Percentiles rank a stretch among this genome's conserved stretches.
Evolutionary conservation across 2,113 vertebrate species (phyloP).

Genomic region (Polyodon spathula): DNA sequence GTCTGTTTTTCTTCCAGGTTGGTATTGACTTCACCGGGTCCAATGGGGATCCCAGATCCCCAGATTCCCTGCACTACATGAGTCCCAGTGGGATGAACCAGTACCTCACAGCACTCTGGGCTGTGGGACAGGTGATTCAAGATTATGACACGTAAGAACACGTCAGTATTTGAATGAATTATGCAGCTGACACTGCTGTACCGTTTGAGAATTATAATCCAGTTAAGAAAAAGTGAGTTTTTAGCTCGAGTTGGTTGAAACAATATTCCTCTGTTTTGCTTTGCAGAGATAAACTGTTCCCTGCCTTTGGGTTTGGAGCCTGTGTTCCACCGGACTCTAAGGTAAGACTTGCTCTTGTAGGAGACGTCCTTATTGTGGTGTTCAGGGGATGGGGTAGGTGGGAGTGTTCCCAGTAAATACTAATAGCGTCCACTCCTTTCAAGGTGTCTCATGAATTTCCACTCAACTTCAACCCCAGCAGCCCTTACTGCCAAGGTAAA

Average conservation of each 20-base stretch:
- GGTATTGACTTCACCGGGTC: slow-evolving; percentile 91
- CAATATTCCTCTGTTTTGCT: slow-evolving; percentile 13
- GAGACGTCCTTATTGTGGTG: neutral
- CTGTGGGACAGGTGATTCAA: slow-evolving; percentile 80
- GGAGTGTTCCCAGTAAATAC: slow-evolving; percentile 18
- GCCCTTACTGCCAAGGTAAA: slow-evolving; percentile 78
- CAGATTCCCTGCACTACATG: slow-evolving; percentile 81
- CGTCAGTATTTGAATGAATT: neutral
- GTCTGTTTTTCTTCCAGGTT: slow-evolving; percentile 54
- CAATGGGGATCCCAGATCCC: slow-evolving; percentile 79
- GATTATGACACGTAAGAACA: slow-evolving; percentile 77
- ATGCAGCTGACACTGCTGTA: too few species aligned
- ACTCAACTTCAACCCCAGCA: slow-evolving; percentile 82
- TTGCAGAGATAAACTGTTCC: slow-evolving; percentile 81
- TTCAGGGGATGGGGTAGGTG: neutral
- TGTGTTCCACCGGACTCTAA: slow-evolving; percentile 79
- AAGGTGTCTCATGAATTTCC: slow-evolving; percentile 88
- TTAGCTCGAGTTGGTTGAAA: too few species aligned
- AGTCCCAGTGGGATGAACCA: slow-evolving; percentile 79
- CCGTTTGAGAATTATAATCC: neutral
- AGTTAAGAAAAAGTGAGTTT: too few species aligned
- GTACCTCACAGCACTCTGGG: slow-evolving; percentile 82
- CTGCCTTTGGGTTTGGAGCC: slow-evolving; percentile 87
- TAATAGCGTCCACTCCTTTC: neutral
- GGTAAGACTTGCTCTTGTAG: slow-evolving; percentile 42